Conservation (phyloP, 2,888 invertebrate species). For the Xestoiulus laeticollis region DNA sequence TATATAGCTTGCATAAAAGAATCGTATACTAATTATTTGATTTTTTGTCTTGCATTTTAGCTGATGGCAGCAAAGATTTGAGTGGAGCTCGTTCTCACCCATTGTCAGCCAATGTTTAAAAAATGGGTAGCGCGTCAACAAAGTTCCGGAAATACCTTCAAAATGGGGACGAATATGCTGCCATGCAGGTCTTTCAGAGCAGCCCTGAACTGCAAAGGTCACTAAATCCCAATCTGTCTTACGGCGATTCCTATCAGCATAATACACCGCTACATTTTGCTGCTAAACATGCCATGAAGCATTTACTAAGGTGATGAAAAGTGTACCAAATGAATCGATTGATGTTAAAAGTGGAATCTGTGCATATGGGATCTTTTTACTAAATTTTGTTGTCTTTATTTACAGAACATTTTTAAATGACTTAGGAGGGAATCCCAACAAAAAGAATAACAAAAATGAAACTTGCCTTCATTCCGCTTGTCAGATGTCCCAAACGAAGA, state of each 20-base stretch:
- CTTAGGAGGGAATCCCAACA: constrained; percentile 75
- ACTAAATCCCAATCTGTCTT: constrained; percentile 74
- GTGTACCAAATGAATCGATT: neutral
- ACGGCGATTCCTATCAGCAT: constrained; percentile 73
- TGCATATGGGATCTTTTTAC: neutral
- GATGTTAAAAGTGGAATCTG: neutral
- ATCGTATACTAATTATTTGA: neutral
- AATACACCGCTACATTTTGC: constrained; percentile 76
- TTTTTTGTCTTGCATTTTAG: neutral
- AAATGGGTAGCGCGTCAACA: constrained; percentile 75
- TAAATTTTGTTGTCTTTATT: constrained; percentile 49
- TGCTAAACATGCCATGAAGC: constrained; percentile 74
- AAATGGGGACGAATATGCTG: constrained; percentile 76
- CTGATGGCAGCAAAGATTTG: neutral
- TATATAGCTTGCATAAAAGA: neutral
- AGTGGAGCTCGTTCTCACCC: neutral
- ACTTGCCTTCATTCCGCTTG: constrained; percentile 73
- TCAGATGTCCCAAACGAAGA: constrained; percentile 63
- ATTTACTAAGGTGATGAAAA: constrained; percentile 71
- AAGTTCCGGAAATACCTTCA: constrained; percentile 76
- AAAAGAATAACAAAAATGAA: constrained; percentile 72
- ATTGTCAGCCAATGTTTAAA: constrained; percentile 44
- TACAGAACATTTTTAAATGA: constrained; percentile 72
- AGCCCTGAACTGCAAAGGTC: constrained; percentile 72
- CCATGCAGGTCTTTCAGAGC: constrained; percentile 73